phyloP scores from a whole-genome alignment of 2,113 vertebrate genomes.

The Thalassoma bifasciatum region DNA sequence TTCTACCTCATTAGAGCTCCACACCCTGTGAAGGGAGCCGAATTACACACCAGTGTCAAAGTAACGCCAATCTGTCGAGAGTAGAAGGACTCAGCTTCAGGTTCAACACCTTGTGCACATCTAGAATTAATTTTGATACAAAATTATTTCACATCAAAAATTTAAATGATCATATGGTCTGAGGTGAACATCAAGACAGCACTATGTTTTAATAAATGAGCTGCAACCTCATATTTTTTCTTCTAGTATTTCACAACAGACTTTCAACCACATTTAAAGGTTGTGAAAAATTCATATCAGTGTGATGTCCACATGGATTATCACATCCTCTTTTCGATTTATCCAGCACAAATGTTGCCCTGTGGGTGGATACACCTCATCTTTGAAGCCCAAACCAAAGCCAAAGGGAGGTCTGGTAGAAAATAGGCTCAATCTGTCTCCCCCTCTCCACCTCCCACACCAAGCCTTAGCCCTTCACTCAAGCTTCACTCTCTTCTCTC shows the following conservation, averaged over 20 bases:
- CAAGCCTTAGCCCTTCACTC: conserved; percentile 68
- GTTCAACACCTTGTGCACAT: conserved; percentile 24
- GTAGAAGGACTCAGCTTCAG: conserved; percentile 15
- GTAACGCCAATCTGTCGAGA: conserved; percentile 45
- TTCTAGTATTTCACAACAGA: not conserved
- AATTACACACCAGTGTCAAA: conserved; percentile 64
- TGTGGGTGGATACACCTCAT: conserved; percentile 67
- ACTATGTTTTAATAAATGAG: not conserved
- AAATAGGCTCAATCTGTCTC: conserved; percentile 70
- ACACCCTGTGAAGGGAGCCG: conserved; percentile 58
- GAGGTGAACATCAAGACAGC: not conserved
- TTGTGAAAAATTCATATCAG: conserved; percentile 17
- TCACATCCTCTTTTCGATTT: conserved; percentile 29
- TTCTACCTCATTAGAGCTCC: conserved; percentile 72
- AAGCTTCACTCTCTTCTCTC: conserved; percentile 63
- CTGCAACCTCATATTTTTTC: not conserved
- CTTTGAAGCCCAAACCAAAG: conserved; percentile 61
- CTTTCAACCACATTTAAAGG: conserved; percentile 8
- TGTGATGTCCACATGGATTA: conserved; percentile 45
- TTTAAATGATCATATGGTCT: conserved; percentile 8
- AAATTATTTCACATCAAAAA: not conserved
- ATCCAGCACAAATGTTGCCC: conserved; percentile 39
- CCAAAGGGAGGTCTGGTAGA: conserved; percentile 66
- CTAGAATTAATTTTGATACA: conserved; percentile 4
- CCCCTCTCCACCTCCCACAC: conserved; percentile 65